A percentile compares a stretch with the other conserved stretches of the same genome.
Evolutionary conservation across 2,113 vertebrate species (phyloP).

Genomic region (Apaloderma vittatum): DNA sequence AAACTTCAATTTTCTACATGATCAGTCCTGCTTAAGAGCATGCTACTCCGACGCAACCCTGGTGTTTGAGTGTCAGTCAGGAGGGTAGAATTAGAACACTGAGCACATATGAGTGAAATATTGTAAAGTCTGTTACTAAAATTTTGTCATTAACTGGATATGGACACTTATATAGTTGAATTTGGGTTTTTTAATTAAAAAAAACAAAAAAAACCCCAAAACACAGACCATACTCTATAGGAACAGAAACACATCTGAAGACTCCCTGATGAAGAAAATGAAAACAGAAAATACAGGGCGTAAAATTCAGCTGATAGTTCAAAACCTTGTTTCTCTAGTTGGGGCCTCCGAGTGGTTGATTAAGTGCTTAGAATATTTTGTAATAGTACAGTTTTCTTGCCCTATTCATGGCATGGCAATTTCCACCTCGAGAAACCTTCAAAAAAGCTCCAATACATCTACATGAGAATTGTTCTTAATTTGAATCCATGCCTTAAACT

Average conservation of each 20-base stretch:
- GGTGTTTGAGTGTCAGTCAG: not conserved
- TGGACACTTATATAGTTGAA: not conserved
- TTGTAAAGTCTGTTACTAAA: not conserved
- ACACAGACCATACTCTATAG: not conserved
- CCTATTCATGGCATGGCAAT: not conserved
- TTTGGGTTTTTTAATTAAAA: not conserved
- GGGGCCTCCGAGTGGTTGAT: not conserved
- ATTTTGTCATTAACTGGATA: not conserved
- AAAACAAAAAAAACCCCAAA: not conserved
- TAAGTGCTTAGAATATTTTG: not conserved
- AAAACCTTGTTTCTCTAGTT: not conserved
- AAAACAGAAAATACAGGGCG: not conserved
- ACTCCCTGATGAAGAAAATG: not conserved
- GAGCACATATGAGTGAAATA: not conserved
- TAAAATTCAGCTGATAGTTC: not conserved
- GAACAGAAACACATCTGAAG: not conserved
- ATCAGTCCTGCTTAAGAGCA: not conserved
- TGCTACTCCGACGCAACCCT: not conserved
- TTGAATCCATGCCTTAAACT: not conserved
- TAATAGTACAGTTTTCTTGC: not conserved
- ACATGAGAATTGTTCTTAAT: not conserved
- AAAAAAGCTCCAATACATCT: not conserved
- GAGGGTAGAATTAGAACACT: not conserved
- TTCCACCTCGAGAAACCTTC: not conserved
- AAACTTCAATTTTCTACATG: not conserved